Evolutionary conservation across 2,113 vertebrate species (phyloP), one percentile per base, ranked within the genome.

Genomic region (Tachuris rubrigastra): DNA sequence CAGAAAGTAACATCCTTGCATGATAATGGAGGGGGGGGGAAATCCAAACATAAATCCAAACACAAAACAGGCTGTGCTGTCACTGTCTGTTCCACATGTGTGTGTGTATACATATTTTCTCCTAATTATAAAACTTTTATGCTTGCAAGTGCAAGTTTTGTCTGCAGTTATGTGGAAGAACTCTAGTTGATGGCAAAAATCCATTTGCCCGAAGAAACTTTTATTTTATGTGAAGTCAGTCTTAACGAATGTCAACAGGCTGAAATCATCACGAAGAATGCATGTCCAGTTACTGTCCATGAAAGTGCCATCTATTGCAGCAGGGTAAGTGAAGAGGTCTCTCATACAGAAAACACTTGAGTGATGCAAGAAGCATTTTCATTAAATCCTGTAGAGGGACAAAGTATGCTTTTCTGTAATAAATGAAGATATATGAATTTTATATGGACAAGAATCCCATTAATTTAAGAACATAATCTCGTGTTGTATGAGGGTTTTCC

Each of bases 221-320:
- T 98, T 91, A 98, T 98, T 96, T 85, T 66, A 42, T 50, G 59
- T 47, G 0, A 85, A 98, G 84, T 98, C 97, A 80, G 20, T 98
- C 96, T 78, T 76, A 86, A 69, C 97, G 98, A 97, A 96, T 98
- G 94, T 82, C 97, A 93, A 98, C 98, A 94, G 98, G 95, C 81
- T 98, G 98, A 53, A 98, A 95, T 98, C 96, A 91, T 97, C 28
- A 30, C 30, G 84, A 63, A 33, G 33, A 67, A 67, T 72, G 35
- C 25, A 20, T 4, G 33, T 33, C 39, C 12, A 47, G 14, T 87
- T 69, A 28, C 8, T 60, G 81, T 87, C 42, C 21, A 23, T 85
- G 69, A 25, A 60, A 87, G 23, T 41, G 39, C 41, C 53, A 37
- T 50, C 53, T 75, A 4, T 52, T 41, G 6, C 4, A 85, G 55